These are phyloP conservation scores for Ursus arctos DNA, from an alignment of 2,113 vertebrate genomes.

Conservation along the genomic window DNA sequence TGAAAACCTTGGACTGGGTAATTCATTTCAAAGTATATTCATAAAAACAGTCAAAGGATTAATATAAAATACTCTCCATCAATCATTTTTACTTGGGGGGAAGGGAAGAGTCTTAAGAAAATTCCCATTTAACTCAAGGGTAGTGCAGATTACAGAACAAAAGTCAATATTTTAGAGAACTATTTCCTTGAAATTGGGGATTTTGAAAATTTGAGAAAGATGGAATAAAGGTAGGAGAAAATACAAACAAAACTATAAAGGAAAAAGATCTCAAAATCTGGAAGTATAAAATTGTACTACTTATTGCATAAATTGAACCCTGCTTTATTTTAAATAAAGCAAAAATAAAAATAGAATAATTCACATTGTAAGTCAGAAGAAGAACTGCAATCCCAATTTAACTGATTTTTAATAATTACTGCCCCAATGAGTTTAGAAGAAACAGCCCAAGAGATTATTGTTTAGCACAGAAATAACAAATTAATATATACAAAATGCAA, in stretches of 20 bases:
- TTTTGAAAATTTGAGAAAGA: conserved; percentile 34
- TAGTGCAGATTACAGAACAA: neutral
- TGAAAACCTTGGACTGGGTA: neutral
- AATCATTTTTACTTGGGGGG: neutral
- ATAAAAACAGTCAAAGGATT: neutral
- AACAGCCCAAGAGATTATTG: conserved; percentile 85
- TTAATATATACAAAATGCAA: conserved; percentile 79
- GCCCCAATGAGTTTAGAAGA: conserved; percentile 81
- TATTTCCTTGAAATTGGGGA: neutral
- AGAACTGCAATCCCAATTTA: conserved; percentile 79
- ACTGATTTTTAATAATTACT: conserved; percentile 83
- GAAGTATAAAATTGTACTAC: conserved; percentile 64
- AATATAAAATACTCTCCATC: neutral
- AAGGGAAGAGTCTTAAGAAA: neutral
- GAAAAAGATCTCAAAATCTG: neutral
- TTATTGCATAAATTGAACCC: conserved; percentile 87
- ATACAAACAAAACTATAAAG: neutral
- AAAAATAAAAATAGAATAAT: conserved; percentile 77
- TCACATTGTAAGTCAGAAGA: conserved; percentile 76
- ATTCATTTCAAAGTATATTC: conserved; percentile 41
- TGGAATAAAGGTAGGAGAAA: neutral
- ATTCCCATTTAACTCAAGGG: neutral
- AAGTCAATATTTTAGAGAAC: neutral
- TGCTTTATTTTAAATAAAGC: conserved; percentile 82
- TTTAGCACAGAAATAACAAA: conserved; percentile 83